Base-by-base conservation (phyloP, 2,113 vertebrate species). In the Eudyptes chrysolophus region DNA sequence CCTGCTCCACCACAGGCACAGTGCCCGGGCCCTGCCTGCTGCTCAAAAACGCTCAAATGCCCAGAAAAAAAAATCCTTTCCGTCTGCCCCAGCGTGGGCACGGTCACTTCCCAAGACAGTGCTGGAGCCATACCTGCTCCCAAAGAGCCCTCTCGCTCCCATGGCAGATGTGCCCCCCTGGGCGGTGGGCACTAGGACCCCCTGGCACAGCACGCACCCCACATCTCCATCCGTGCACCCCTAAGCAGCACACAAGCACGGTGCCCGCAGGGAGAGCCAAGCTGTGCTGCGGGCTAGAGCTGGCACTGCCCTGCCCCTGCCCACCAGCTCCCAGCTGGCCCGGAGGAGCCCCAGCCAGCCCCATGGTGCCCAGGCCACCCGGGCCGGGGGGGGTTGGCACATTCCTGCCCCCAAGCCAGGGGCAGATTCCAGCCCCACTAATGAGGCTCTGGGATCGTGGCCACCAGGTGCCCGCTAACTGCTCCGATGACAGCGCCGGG, bases 361-460 rank as follows among this genome's bases (percentile, higher is more conserved):
- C 66, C 4, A 3, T 0, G 1, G 34, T 51, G 46, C 26, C 61
- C 2, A 3, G 84, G 61, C 88, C 66, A 40, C 61, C 38, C 2
- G 0, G 71, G 12, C 19, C 3, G 3, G 16, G 60, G 36, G 16
- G 16, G 36, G 46, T 3, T 83, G 81, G 90, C 71, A 90, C 62
- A 52, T 95, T 94, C 82, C 85, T 76, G 66, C 54, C 83, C 60
- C 44, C 34, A 68, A 36, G 88, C 82, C 78, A 89, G 55, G 69
- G 57, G 32, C 60, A 71, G 51, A 81, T 96, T 96, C 96, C 95
- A 94, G 78, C 68, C 83, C 76, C 58, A 58, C 91, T 97, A 96
- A 97, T 2, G 2, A 95, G 94, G 65, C 54, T 69, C 91, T 11
- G 71, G 86, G 89, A 96, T 34, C 4, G 0, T 76, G 80, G 91